phyloP scores from a whole-genome alignment of 2,888 invertebrate genomes.

The Euclidia mi region DNA sequence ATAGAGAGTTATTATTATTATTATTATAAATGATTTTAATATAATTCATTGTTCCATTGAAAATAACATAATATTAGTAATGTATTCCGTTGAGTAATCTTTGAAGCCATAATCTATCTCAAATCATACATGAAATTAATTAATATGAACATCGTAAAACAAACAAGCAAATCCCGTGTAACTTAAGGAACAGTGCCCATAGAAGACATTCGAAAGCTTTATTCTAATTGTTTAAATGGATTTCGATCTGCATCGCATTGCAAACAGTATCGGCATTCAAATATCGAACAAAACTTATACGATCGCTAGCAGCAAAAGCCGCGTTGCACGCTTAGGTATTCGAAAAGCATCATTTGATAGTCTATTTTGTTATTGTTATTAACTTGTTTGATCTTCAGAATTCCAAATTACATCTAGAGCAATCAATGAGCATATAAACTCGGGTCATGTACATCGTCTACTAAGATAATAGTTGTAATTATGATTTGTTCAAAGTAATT shows the following conservation, averaged over 20 bases:
- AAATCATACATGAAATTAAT: too few species aligned
- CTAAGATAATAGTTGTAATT: constrained; percentile 17
- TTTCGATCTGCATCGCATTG: constrained; percentile 7
- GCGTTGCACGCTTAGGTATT: constrained; percentile 6
- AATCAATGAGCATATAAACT: constrained; percentile 3
- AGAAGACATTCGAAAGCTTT: constrained; percentile 7
- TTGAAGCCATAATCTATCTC: too few species aligned
- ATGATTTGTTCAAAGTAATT: constrained; percentile 40
- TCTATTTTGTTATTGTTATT: too few species aligned
- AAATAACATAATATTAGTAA: too few species aligned
- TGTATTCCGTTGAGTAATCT: too few species aligned
- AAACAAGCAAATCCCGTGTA: constrained; percentile 20
- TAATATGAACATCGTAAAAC: constrained; percentile 28
- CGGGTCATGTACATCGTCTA: not conserved
- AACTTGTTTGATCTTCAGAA: too few species aligned
- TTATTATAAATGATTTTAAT: too few species aligned
- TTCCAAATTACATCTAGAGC: not conserved
- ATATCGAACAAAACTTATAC: not conserved
- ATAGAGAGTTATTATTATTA: too few species aligned
- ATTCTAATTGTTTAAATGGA: constrained; percentile 2
- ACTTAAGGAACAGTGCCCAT: constrained; percentile 13
- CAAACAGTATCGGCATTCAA: not conserved
- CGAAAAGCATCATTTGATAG: not conserved
- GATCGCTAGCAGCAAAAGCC: constrained; percentile 1
- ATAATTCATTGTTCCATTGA: too few species aligned